Base-by-base conservation (phyloP, 2,888 invertebrate genomes). In the Ernsta delagoae region DNA sequence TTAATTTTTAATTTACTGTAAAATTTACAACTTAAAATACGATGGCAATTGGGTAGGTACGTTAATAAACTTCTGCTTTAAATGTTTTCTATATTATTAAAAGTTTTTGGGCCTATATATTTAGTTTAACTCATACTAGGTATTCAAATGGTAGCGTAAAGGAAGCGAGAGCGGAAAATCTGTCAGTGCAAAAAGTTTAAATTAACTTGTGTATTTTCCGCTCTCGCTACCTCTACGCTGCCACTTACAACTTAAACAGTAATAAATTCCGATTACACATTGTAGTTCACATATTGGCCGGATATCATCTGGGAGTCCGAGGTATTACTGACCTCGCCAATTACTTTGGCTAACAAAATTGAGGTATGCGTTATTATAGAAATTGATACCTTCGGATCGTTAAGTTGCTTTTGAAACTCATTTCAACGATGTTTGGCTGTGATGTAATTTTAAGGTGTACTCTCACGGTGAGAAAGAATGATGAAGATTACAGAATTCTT, bases 271-370 rank as follows among this genome's bases (percentile, higher is more conserved):
- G 60, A 69, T 65, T 65, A 69, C 63, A 59, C 61, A 65, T 64
- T 70, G 36, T 70, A 72, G 65, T 50, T 50, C 57, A 71, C 73
- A 73, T 74, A 74, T 73, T 74, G 74, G 68, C 70, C 70, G 72
- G 73, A 68, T 71, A 72, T 72, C 73, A 70, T 69, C 66, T 67
- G 70, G 59, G 56, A 73, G 70, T 48, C 48, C 24, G 12, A 24
- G 48, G 61, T 43, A 61, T 61, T 45, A 67, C 71, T 73, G 73
- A 71, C 68, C 73, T 69, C 61, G 70, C 64, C 74, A 72, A 74
- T 74, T 74, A 73, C 73, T 72, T 70, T 65, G 68, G 62, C 70
- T 71, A 71, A 74, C 71, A 73, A 67, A 67, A 61, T 36, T 60
- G 59, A 60, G 59, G 60, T 34, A 48, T 36, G 54, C 60, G 43